These are phyloP conservation scores for Danaus chrysippus DNA, from an alignment of 2,888 invertebrate species.

Conservation along the genomic window DNA sequence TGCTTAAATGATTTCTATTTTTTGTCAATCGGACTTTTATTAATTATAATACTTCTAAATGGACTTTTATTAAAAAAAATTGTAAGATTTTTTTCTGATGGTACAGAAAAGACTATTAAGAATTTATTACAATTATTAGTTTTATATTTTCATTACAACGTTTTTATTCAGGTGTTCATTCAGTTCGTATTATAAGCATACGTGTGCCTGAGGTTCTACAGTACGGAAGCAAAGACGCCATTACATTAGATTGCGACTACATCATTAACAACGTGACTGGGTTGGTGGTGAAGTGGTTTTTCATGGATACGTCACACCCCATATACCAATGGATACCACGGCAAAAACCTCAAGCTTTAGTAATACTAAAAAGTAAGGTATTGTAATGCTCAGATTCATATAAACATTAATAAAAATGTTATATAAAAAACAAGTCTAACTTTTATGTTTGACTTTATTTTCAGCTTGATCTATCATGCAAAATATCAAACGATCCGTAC, in stretches of 20 bases:
- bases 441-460: conserved; percentile 40
- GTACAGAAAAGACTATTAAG: neutral
- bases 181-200: conserved; percentile 80
- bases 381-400: neutral
- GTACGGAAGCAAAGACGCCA: conserved; percentile 77
- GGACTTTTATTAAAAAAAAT: neutral
- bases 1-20: conserved; percentile 12
- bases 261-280: conserved; percentile 81
- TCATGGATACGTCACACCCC: conserved; percentile 80
- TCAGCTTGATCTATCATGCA: conserved; percentile 81
- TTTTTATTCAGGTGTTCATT: conserved; percentile 68
- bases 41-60: conserved; percentile 7
- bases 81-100: conserved; percentile 8
- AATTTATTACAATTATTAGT: neutral
- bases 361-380: conserved; percentile 67
- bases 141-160: neutral
- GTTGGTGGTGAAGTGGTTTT: conserved; percentile 88
- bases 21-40: conserved; percentile 7
- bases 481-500: conserved; percentile 82
- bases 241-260: conserved; percentile 86
- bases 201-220: conserved; percentile 80
- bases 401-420: no score
- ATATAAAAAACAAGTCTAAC: no score
- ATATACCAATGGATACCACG: conserved; percentile 92
- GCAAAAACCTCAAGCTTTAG: conserved; percentile 82